Evolutionary conservation across 1,140 invertebrate species (phyloP).

Genomic region (Drosophila persimilis): DNA sequence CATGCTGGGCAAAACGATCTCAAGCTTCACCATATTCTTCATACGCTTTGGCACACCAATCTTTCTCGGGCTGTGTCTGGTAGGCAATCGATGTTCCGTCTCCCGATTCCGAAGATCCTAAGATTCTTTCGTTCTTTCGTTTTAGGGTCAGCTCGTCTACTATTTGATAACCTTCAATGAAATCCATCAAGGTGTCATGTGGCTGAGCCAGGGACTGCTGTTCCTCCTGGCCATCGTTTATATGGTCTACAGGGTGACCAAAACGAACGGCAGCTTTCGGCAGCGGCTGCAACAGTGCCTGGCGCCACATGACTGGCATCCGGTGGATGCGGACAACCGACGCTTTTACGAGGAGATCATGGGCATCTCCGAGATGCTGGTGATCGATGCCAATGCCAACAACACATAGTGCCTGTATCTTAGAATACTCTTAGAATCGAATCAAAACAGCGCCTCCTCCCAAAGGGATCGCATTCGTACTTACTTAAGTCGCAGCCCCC

Average conservation of each 20-base stretch:
- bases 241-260: constrained; percentile 68
- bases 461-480: not conserved
- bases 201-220: constrained; percentile 62
- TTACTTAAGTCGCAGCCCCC: constrained; percentile 15
- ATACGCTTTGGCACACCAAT: constrained; percentile 74
- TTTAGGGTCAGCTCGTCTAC: constrained; percentile 48
- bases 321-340: constrained; percentile 74
- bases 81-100: constrained; percentile 12
- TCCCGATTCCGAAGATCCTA: not conserved
- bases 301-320: constrained; percentile 80
- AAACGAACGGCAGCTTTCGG: constrained; percentile 59
- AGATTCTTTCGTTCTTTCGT: not conserved
- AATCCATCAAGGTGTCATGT: constrained; percentile 39
- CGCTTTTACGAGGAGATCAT: constrained; percentile 77
- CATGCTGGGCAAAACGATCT: constrained; percentile 90
- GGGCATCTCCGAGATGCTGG: constrained; percentile 80
- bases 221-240: constrained; percentile 57
- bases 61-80: constrained; percentile 60
- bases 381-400: constrained; percentile 61
- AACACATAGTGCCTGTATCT: constrained; percentile 65
- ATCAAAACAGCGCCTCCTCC: constrained; percentile 16
- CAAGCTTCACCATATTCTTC: constrained; percentile 72
- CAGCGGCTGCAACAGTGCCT: constrained; percentile 68
- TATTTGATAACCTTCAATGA: constrained; percentile 30
- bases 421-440: constrained; percentile 37